A percentile compares a stretch with the other conserved stretches of the same genome.
Evolutionary conservation across 1,140 invertebrate species (phyloP).

Genomic region (Drosophila lini): DNA sequence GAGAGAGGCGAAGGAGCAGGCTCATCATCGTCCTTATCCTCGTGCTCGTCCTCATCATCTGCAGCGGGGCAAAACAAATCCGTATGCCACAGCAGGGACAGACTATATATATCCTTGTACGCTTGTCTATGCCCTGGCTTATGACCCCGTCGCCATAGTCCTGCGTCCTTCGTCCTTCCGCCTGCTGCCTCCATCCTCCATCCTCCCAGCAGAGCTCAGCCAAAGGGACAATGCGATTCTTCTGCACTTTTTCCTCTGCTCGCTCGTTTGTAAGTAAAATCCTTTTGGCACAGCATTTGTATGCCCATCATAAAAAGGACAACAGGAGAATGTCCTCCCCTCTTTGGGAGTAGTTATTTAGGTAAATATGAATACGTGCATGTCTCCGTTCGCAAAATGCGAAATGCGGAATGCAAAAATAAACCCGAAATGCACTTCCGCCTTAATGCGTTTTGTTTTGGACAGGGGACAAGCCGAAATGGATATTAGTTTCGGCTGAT

Average conservation of each 20-base stretch:
- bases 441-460: conserved; percentile 76
- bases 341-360: conserved; percentile 35
- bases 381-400: conserved; percentile 45
- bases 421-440: conserved; percentile 74
- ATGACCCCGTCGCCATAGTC: conserved; percentile 26
- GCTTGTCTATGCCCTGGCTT: conserved; percentile 59
- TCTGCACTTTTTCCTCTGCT: conserved; percentile 72
- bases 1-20: conserved; percentile 35
- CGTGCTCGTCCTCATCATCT: conserved; percentile 57
- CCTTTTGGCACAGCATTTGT: conserved; percentile 70
- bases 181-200: neutral
- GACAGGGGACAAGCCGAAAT: conserved; percentile 43
- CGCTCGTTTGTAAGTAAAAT: conserved; percentile 77
- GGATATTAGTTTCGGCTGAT: conserved; percentile 51
- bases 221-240: conserved; percentile 69
- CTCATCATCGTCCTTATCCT: conserved; percentile 57
- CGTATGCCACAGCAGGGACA: conserved; percentile 54
- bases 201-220: neutral
- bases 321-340: conserved; percentile 33
- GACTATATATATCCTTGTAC: conserved; percentile 53
- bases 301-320: conserved; percentile 70
- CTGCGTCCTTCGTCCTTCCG: conserved; percentile 15
- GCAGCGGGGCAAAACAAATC: conserved; percentile 62
- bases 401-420: conserved; percentile 51
- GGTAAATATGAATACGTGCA: conserved; percentile 71